Evolutionary conservation across 2,113 vertebrate genomes (phyloP), one percentile per base, ranked within the genome.

Genomic region (Misgurnus anguillicaudatus): DNA sequence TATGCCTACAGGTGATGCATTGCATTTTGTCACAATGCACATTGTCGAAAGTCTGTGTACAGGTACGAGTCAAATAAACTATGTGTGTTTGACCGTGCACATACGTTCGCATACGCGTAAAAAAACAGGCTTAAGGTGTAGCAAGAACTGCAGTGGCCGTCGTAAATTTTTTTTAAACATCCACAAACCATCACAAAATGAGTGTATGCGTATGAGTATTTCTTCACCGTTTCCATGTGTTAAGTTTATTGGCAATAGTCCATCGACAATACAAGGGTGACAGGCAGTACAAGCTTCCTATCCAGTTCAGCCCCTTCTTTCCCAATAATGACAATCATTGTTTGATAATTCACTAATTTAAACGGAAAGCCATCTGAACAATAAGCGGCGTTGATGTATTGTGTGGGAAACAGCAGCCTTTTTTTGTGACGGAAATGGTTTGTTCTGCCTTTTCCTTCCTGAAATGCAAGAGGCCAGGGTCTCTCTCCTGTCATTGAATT

Each of bases 391-490:
- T 71, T 63, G 21, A 41, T 57, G 58, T 47, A 57, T 65, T 83
- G 65, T 72, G 51, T 36, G 45, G 68, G 31, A 77, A 66, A 67
- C 58, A 31, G 58, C 60, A 71, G 42, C 24, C 41, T 77, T 83
- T 72, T 31, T 31, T 45, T 77, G 60, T 76, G 11, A 53, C 68
- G 45, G 67, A 24, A 62, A 55, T 24, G 9, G 47, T 61, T 63
- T 64, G 55, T 64, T 64, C 55, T 79, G 79, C 69, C 31, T 76
- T 76, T 84, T 84, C 83, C 83, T 84, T 81, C 83, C 76, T 84
- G 68, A 78, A 81, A 78, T 39, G 6, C 47, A 68, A 62, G 63
- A 70, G 74, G 19, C 75, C 36, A n/a, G 68, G 70, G 72, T 68
- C 75, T 64, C 31, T 21, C 45, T 81, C 69, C 55, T 65, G 70